These are phyloP conservation scores for Neoarius graeffei DNA, from an alignment of 2,113 vertebrate species.

Conservation along the genomic window DNA sequence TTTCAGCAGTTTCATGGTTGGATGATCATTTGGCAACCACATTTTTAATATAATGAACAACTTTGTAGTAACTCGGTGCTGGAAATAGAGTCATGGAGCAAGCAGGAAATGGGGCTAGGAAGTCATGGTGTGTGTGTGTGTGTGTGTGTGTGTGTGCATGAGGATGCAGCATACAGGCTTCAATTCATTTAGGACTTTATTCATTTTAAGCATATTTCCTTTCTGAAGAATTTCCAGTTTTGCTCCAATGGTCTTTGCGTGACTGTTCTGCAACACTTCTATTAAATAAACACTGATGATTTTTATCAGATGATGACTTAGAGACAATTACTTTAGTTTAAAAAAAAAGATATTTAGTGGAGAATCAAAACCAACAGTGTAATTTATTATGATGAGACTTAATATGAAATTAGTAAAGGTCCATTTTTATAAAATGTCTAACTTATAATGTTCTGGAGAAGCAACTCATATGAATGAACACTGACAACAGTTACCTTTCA, in stretches of 20 bases:
- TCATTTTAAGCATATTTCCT: not conserved
- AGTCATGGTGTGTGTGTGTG: no score
- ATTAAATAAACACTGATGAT: not conserved
- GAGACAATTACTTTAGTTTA: not conserved
- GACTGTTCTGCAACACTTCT: not conserved
- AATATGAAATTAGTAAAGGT: not conserved
- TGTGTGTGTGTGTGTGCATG: not conserved
- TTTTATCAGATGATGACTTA: not conserved
- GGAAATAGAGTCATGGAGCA: not conserved
- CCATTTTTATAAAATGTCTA: not conserved
- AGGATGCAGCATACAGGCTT: not conserved
- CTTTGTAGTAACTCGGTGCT: not conserved
- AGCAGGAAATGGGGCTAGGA: slow-evolving; percentile 5
- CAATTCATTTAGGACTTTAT: not conserved
- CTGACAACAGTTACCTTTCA: not conserved
- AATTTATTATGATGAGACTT: not conserved
- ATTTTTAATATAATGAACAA: not conserved
- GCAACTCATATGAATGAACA: not conserved
- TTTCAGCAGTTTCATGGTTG: not conserved
- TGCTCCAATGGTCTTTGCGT: not conserved
- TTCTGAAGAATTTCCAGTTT: not conserved
- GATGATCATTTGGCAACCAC: not conserved
- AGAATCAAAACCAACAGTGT: not conserved
- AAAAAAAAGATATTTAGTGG: not conserved
- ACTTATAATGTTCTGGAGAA: not conserved